Evolutionary conservation across 2,113 vertebrate species (phyloP).

Genomic region (Urocolius indicus): DNA sequence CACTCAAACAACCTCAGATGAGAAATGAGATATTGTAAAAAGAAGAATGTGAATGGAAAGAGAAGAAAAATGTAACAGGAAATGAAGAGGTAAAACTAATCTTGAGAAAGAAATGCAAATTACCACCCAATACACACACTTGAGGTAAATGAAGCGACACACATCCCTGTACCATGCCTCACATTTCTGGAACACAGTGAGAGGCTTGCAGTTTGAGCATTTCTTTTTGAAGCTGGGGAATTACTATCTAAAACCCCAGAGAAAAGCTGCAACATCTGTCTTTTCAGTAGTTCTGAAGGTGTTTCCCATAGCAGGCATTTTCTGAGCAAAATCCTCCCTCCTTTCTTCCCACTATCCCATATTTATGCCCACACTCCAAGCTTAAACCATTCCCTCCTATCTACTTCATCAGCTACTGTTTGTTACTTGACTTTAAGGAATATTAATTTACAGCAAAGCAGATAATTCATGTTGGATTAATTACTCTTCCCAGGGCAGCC

Average conservation of each 20-base stretch:
- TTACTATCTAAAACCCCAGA: neutral
- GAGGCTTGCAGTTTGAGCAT: neutral
- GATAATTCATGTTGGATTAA: neutral
- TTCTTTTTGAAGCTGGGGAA: neutral
- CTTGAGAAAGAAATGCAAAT: neutral
- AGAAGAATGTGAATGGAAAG: fast-evolving
- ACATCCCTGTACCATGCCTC: neutral
- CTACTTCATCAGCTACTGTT: neutral
- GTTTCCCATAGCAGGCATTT: neutral
- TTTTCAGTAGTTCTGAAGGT: neutral
- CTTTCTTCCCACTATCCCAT: neutral
- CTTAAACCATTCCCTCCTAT: neutral
- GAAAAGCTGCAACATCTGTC: neutral
- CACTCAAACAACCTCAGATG: neutral
- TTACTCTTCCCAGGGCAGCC: neutral
- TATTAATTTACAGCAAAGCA: neutral
- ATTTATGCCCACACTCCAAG: neutral
- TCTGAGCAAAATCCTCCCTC: neutral
- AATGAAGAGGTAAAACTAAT: neutral
- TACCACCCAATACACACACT: neutral
- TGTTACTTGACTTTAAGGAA: neutral
- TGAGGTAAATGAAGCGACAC: neutral
- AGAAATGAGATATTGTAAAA: neutral
- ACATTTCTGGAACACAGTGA: neutral
- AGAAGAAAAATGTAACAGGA: neutral